A percentile compares a stretch with the other conserved stretches of the same genome.
Evolutionary conservation across 2,888 invertebrate species (phyloP).

Genomic region (Plebejus anna): DNA sequence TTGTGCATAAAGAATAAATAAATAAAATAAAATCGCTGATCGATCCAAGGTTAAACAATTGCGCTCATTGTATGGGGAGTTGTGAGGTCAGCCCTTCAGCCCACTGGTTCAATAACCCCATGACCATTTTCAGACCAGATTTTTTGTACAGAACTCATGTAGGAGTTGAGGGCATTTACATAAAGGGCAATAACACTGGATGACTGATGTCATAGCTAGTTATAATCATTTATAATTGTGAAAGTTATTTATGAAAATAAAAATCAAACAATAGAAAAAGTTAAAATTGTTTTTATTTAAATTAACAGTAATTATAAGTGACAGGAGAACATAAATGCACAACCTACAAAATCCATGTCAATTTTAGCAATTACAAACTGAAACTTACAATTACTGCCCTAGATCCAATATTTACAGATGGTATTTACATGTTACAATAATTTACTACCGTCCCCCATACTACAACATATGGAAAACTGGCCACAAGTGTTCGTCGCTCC

Average conservation of each 20-base stretch:
- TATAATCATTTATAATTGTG: neutral
- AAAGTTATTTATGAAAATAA: neutral
- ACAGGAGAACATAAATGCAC: conserved; percentile 30
- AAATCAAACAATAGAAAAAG: conserved; percentile 28
- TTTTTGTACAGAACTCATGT: neutral
- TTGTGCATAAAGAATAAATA: too few relatives aligned
- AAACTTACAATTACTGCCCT: conserved; percentile 70
- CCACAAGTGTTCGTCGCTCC: conserved; percentile 42
- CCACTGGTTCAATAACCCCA: neutral
- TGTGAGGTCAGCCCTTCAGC: neutral
- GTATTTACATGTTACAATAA: conserved; percentile 64
- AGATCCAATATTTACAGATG: conserved; percentile 55
- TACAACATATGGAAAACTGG: conserved; percentile 63
- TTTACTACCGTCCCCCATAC: conserved; percentile 48
- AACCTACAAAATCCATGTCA: conserved; percentile 31
- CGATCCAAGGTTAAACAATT: neutral
- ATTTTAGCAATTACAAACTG: conserved; percentile 44
- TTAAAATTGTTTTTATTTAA: conserved; percentile 34
- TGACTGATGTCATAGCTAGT: neutral
- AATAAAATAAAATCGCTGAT: neutral
- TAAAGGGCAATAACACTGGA: neutral
- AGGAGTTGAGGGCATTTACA: neutral
- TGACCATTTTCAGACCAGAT: neutral
- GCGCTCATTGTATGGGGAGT: neutral
- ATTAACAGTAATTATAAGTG: conserved; percentile 71